Conservation (phyloP, 2,888 invertebrate species). For the Cyrtodaria siliqua region DNA sequence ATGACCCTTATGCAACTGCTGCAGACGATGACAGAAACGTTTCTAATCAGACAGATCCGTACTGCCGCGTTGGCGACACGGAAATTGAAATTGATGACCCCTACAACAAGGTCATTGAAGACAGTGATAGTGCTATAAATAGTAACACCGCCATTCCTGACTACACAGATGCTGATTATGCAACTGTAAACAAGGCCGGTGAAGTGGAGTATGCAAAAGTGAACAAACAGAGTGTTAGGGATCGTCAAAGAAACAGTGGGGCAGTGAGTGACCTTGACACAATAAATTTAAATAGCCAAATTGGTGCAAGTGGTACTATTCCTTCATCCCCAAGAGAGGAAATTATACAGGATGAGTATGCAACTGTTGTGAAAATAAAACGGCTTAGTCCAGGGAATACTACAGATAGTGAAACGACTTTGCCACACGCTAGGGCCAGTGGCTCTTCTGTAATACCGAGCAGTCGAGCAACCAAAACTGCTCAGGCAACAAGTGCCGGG, state of each 20-base stretch:
- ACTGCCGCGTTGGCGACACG: conserved; percentile 54
- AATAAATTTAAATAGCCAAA: background rate
- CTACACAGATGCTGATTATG: conserved; percentile 51
- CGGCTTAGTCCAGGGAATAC: conserved; percentile 31
- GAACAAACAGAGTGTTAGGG: conserved; percentile 35
- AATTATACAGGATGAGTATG: conserved; percentile 59
- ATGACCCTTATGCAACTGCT: conserved; percentile 57
- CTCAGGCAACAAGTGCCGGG: background rate
- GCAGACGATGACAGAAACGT: conserved; percentile 64
- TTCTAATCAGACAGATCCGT: conserved; percentile 64
- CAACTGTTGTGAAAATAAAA: conserved; percentile 65
- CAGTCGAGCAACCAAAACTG: background rate
- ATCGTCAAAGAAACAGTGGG: conserved; percentile 3
- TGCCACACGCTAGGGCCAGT: conserved; percentile 1
- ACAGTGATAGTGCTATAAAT: conserved; percentile 16
- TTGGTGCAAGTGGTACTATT: conserved; percentile 3
- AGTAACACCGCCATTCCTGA: conserved; percentile 14
- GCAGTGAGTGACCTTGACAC: background rate
- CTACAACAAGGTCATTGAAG: conserved; percentile 60
- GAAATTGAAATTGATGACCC: conserved; percentile 67
- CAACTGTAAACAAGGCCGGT: conserved; percentile 42
- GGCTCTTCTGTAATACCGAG: background rate
- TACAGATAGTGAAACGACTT: conserved; percentile 10
- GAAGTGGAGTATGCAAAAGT: conserved; percentile 63
- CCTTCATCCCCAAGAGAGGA: conserved; percentile 32